A percentile compares a stretch with the other conserved stretches of the same genome.
phyloP scores from a whole-genome alignment of 1,140 invertebrate species.

The Phocides pigmalion region DNA sequence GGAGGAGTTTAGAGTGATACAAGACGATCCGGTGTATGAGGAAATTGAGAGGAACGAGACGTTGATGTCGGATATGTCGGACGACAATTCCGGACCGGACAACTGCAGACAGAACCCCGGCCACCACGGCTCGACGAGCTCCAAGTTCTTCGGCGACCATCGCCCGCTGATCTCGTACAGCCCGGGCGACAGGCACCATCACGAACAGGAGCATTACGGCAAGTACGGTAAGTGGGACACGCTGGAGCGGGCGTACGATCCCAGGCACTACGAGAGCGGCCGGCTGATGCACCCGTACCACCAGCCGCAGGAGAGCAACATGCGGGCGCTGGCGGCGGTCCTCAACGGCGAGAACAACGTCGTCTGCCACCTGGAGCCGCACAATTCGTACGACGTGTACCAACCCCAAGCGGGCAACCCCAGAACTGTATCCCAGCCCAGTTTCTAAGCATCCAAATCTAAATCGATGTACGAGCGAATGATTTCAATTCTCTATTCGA shows the following conservation, averaged over 20 bases:
- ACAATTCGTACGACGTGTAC: constrained; percentile 77
- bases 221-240: constrained; percentile 85
- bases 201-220: constrained; percentile 83
- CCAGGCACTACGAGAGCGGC: constrained; percentile 72
- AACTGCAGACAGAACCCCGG: constrained; percentile 84
- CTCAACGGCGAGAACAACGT: constrained; percentile 91
- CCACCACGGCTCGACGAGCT: constrained; percentile 85
- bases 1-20: constrained; percentile 79
- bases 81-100: constrained; percentile 91
- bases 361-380: constrained; percentile 91
- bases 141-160: constrained; percentile 91
- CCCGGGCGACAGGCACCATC: constrained; percentile 82
- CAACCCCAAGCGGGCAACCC: constrained; percentile 84
- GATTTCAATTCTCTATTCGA: constrained; percentile 23
- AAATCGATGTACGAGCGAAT: not conserved
- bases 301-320: constrained; percentile 83
- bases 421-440: constrained; percentile 84
- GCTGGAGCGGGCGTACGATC: constrained; percentile 80
- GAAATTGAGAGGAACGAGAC: constrained; percentile 91
- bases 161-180: constrained; percentile 90
- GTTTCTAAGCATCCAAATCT: constrained; percentile 57
- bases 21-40: constrained; percentile 92
- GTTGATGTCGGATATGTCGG: constrained; percentile 91
- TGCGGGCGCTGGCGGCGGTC: constrained; percentile 89
- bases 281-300: constrained; percentile 79